Base-by-base conservation (phyloP, 2,888 invertebrate genomes). In the Oxytorus armatus region DNA sequence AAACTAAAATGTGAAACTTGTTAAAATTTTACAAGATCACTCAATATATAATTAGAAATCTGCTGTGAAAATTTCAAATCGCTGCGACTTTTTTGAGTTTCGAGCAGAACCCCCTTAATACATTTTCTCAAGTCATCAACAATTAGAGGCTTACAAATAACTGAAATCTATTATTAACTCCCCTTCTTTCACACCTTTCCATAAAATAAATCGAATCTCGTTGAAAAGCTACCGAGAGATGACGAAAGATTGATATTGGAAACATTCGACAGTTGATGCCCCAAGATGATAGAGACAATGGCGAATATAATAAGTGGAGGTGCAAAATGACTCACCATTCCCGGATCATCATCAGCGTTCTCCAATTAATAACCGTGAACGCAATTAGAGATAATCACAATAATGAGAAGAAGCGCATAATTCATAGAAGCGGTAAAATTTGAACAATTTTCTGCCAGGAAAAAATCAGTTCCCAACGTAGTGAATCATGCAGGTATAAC, bases 341-440 rank as follows among this genome's bases (percentile, higher is more conserved):
- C 44, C 72, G 77, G 10, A 39, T 66, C 66, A 18, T 3, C 53
- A 72, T 14, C 29, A 29, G 44, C 16, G n/a, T 66, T 42, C 23
- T 49, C 8, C 53, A 44, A 74, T 78, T 78, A 78, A 68, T 10
- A 42, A 42, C 33, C 14, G 44, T 47, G 23, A 49, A 8, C 39
- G 57, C 59, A 78, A 78, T 78, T 78, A 73, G 39, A 51, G 21
- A 59, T 59, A 73, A 39, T 47, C 8, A 42, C 70, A 44, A 51
- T 78, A 78, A 68, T 61, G 33, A 68, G 66, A 44, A 36, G 29
- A 44, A n/a, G n/a, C n/a, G n/a, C n/a, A n/a, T n/a, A n/a, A n/a
- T n/a, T n/a, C n/a, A n/a, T n/a, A n/a, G n/a, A n/a, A 53, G 44
- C 33, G 69, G 66, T 63, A 70, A 55, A 63, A 25, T 61, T 70